Evolutionary conservation across 2,113 vertebrate species (phyloP).

Genomic region (Beaufortia kweichowensis): DNA sequence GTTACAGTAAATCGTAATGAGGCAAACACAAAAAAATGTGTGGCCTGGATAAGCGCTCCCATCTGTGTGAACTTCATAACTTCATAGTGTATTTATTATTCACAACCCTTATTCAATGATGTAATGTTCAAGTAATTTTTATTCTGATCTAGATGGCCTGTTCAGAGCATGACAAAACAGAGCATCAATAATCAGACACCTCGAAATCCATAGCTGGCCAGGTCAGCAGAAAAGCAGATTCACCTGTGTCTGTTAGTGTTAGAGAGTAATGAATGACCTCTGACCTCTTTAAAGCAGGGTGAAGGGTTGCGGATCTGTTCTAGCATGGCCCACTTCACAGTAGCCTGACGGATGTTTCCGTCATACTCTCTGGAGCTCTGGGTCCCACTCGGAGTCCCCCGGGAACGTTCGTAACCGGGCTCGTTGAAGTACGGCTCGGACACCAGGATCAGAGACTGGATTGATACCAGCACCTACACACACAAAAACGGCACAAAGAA

Average conservation of each 20-base stretch:
- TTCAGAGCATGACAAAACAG: no score
- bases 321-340: slow-evolving; percentile 98
- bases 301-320: slow-evolving; percentile 97
- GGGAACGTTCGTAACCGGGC: slow-evolving; percentile 93
- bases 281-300: slow-evolving; percentile 96
- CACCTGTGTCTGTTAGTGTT: neutral
- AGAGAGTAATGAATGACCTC: neutral
- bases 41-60: no score
- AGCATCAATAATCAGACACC: no score
- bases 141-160: neutral
- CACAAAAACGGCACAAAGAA: slow-evolving; percentile 2
- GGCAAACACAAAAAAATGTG: neutral
- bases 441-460: slow-evolving; percentile 97
- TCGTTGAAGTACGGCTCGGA: slow-evolving; percentile 98
- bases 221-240: neutral
- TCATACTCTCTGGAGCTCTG: slow-evolving; percentile 98
- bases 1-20: slow-evolving; percentile 3
- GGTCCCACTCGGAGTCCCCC: slow-evolving; percentile 94
- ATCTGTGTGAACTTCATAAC: neutral
- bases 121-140: neutral
- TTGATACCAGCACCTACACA: slow-evolving; percentile 91
- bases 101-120: neutral
- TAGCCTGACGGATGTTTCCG: slow-evolving; percentile 96
- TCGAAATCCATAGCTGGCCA: neutral
- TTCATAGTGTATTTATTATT: neutral